A percentile compares a stretch with the other conserved stretches of the same genome.
These are phyloP conservation scores for Sula dactylatra DNA, from an alignment of 2,113 vertebrate genomes.

Conservation along the genomic window DNA sequence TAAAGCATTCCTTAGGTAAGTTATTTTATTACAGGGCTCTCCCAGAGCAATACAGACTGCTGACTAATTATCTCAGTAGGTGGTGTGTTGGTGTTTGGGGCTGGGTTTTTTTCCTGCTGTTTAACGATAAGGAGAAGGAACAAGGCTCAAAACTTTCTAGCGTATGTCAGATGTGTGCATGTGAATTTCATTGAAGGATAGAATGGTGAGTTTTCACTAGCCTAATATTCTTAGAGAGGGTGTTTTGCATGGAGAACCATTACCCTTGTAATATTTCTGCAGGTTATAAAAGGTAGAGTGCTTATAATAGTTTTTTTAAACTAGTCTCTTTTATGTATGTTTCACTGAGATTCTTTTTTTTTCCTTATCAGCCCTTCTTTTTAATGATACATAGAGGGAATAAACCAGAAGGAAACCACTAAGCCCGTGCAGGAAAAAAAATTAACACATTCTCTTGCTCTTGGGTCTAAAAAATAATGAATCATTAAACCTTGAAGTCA, in stretches of 20 bases:
- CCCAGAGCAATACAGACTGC: not conserved
- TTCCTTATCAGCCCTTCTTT: not conserved
- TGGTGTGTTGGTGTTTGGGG: not conserved
- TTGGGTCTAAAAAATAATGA: constrained; percentile 15
- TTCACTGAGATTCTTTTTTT: not conserved
- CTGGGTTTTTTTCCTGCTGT: not conserved
- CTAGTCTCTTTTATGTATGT: not conserved
- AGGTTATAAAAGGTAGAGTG: not conserved
- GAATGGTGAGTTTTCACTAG: not conserved
- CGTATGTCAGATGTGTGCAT: not conserved
- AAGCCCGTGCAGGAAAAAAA: not conserved
- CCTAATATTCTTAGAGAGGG: not conserved
- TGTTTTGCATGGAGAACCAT: not conserved
- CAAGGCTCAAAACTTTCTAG: not conserved
- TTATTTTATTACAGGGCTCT: not conserved
- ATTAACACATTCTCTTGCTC: not conserved
- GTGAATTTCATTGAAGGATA: not conserved
- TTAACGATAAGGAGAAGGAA: not conserved
- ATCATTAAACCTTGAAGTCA: constrained; percentile 16
- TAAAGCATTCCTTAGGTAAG: not conserved
- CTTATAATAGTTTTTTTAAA: not conserved
- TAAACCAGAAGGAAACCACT: constrained; percentile 14
- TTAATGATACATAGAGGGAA: not conserved
- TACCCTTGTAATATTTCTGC: not conserved
- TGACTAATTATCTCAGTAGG: not conserved